Evolutionary conservation across 2,888 invertebrate species (phyloP), one percentile per base, ranked within the genome.

Genomic region (Zygogramma bicolorata): DNA sequence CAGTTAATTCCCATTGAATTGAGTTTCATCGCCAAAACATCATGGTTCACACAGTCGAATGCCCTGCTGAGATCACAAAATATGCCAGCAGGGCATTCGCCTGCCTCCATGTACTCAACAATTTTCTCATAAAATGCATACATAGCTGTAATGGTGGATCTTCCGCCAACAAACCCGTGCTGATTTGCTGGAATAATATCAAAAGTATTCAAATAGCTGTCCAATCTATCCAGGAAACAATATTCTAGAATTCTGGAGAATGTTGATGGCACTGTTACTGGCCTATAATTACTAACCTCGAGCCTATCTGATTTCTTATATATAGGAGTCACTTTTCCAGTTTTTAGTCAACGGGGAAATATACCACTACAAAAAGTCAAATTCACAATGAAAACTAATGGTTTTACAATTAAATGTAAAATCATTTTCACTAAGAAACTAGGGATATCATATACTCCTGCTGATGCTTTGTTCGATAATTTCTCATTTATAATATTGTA

Each of bases 191-290:
- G 15, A 18, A 63, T 20, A 25, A 58, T 63, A n/a, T 71, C 42
- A 34, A 53, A 13, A 25, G 38, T 65, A 3, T 27, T 20, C n/a
- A 63, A 13, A 58, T 53, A 68, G 2, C 7, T 15, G 13, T 29
- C 10, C 8, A 71, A 22, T 40, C 58, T 31, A 25, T 63, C 31
- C 22, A 68, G 27, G 49, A 71, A 68, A 15, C 61, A 13, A 29
- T 68, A 29, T 40, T 68, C 61, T 59, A 71, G 67, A 8, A 71
- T 61, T 53, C 62, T 71, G 15, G 71, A 71, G 10, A 71, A 61
- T n/a, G 27, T 22, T 8, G 67, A 61, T 5, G 67, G 15, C 18
- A 71, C 34, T 25, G 57, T 62, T 27, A 71, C 61, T 57, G 71
- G 67, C 18, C 71, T 40, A 68, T 71, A 71, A 62, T 68, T 71